Conservation (phyloP, 2,113 vertebrate species). For the Pelvicachromis taeniatus region DNA sequence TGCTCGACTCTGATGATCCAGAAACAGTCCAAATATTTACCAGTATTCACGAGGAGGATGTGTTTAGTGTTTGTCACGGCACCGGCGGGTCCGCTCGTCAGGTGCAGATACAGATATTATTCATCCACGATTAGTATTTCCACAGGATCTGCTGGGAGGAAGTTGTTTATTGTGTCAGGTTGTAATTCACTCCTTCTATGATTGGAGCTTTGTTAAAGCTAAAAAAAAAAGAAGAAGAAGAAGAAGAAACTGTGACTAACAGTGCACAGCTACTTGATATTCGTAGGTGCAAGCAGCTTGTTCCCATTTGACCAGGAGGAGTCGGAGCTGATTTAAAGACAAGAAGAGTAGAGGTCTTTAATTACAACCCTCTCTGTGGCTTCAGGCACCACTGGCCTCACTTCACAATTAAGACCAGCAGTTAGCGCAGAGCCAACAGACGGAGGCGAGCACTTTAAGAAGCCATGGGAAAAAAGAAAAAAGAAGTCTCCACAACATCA, state of each 20-base stretch:
- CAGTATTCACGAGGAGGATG: constrained; percentile 46
- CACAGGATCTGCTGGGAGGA: neutral
- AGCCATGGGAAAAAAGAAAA: neutral
- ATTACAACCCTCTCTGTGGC: constrained; percentile 60
- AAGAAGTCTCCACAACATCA: constrained; percentile 12
- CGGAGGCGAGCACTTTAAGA: constrained; percentile 7
- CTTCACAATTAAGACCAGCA: constrained; percentile 66
- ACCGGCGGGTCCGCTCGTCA: constrained; percentile 14
- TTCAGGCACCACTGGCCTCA: constrained; percentile 49
- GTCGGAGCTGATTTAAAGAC: constrained; percentile 65
- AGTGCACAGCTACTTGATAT: constrained; percentile 62
- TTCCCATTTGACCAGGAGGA: constrained; percentile 62
- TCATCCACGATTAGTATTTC: constrained; percentile 18
- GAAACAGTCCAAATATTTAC: constrained; percentile 62
- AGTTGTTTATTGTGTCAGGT: neutral
- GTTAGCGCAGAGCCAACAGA: constrained; percentile 40
- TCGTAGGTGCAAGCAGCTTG: constrained; percentile 45
- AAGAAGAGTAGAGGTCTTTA: constrained; percentile 71
- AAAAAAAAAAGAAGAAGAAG: neutral
- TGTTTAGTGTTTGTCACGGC: constrained; percentile 37
- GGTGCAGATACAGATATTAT: constrained; percentile 51
- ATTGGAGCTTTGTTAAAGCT: constrained; percentile 7
- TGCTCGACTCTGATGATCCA: constrained; percentile 49
- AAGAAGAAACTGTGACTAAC: neutral
- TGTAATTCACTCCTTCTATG: neutral